Conservation (phyloP, 64 coral and sea anemone species). For the Astreopora myriophthalma region DNA sequence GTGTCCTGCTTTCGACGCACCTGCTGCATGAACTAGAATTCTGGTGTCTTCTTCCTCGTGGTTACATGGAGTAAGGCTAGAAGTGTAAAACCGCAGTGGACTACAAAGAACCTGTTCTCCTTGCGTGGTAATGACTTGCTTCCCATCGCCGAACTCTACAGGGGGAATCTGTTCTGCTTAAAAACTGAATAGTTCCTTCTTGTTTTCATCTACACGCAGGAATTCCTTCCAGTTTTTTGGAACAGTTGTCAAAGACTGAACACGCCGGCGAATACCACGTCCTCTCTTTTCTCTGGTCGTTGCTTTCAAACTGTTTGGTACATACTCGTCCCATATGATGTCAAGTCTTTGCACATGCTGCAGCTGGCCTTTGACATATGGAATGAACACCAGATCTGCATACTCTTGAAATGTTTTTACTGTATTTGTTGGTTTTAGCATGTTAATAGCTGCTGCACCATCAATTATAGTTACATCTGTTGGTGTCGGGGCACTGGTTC, state of each 20-base stretch:
- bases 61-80: background rate
- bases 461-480: conserved; percentile 54
- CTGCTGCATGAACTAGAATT: too few relatives aligned
- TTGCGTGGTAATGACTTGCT: conserved; percentile 20
- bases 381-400: background rate
- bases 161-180: background rate
- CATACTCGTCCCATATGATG: conserved; percentile 1
- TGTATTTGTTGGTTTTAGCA: conserved; percentile 50
- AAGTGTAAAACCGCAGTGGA: background rate
- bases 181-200: conserved; percentile 36
- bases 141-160: background rate
- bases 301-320: conserved; percentile 18
- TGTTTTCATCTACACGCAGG: background rate
- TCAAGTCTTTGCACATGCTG: background rate
- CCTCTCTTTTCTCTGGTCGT: conserved; percentile 22
- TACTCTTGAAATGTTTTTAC: conserved; percentile 44
- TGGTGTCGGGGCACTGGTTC: conserved; percentile 16
- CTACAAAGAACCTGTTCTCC: conserved; percentile 11
- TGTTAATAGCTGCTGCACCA: conserved; percentile 52
- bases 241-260: background rate
- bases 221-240: conserved; percentile 52
- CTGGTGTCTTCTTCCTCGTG: too few relatives aligned
- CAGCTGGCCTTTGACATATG: conserved; percentile 38
- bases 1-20: too few relatives aligned
- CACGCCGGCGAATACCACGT: conserved; percentile 23